A percentile compares a stretch with the other conserved stretches of the same genome.
Evolutionary conservation across 2,113 vertebrate genomes (phyloP).

Genomic region (Pelecanoides urinatrix): DNA sequence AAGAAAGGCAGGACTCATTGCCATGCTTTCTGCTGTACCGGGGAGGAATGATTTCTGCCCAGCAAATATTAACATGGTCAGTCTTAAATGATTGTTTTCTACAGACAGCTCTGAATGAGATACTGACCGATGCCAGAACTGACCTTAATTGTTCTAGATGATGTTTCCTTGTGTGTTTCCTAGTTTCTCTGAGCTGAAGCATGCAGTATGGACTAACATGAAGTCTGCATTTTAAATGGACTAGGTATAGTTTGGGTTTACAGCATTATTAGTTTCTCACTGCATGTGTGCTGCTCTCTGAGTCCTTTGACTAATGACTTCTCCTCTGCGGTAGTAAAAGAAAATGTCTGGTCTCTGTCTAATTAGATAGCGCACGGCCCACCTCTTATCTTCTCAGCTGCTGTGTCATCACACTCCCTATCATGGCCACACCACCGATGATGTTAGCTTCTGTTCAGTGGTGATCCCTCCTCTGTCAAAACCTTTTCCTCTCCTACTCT

Average conservation of each 20-base stretch:
- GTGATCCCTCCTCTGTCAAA: background rate
- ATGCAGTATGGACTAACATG: fast-evolving
- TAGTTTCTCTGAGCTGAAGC: background rate
- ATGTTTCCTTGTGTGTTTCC: background rate
- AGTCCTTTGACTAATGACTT: background rate
- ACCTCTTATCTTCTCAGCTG: background rate
- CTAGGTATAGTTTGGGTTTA: background rate
- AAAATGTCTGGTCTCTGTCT: background rate
- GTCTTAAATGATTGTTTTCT: background rate
- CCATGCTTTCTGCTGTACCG: background rate
- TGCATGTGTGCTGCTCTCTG: background rate
- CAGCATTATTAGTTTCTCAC: background rate
- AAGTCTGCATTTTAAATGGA: background rate
- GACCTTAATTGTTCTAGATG: background rate
- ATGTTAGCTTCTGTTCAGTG: background rate
- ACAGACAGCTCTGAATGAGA: background rate
- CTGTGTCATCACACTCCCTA: background rate
- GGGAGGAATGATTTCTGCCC: background rate
- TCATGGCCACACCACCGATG: fast-evolving
- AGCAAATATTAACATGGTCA: background rate
- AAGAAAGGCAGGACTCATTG: background rate
- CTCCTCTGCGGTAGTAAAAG: background rate
- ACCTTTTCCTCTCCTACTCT: background rate
- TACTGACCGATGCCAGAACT: background rate
- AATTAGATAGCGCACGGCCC: background rate